Evolutionary conservation across 2,797 vertebrate genomes (phyloP).

Genomic region (Leptatherina wallacei): DNA sequence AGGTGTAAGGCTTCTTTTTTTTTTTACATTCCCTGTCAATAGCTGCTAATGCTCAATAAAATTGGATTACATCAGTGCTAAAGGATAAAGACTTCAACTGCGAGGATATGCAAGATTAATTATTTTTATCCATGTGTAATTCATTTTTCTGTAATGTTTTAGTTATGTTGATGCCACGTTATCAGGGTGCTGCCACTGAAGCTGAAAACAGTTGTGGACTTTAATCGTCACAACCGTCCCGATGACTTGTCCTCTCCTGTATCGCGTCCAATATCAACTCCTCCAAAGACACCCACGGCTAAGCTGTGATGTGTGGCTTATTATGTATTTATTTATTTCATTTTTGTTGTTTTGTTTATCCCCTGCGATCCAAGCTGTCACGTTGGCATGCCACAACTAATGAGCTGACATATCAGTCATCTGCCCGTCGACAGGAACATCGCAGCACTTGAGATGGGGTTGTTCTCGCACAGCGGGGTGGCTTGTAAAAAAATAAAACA

Average conservation of each 20-base stretch:
- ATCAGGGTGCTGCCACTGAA: slow-evolving; percentile 55
- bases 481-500: slow-evolving; percentile 12
- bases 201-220: slow-evolving; percentile 50
- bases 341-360: slow-evolving; percentile 59
- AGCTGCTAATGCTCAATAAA: slow-evolving; percentile 1
- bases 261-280: slow-evolving; percentile 50
- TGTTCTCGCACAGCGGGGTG: background rate
- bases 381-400: slow-evolving; percentile 67
- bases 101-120: slow-evolving; percentile 31
- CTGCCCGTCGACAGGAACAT: slow-evolving; percentile 24
- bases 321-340: slow-evolving; percentile 57
- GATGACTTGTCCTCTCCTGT: slow-evolving; percentile 49
- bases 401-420: slow-evolving; percentile 53
- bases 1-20: background rate
- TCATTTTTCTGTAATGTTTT: slow-evolving; percentile 40
- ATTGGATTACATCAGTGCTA: background rate
- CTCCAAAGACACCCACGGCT: slow-evolving; percentile 66
- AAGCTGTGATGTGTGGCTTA: slow-evolving; percentile 66
- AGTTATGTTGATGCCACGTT: slow-evolving; percentile 42
- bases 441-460: slow-evolving; percentile 17
- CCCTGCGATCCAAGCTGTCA: slow-evolving; percentile 73
- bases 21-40: background rate
- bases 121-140: slow-evolving; percentile 31
- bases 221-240: slow-evolving; percentile 34
- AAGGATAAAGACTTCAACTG: slow-evolving; percentile 19